Evolutionary conservation across 64 coral and sea anemone species (phyloP), one percentile per base, ranked within the genome.

Genomic region (Hydrozoanthus tunicans): DNA sequence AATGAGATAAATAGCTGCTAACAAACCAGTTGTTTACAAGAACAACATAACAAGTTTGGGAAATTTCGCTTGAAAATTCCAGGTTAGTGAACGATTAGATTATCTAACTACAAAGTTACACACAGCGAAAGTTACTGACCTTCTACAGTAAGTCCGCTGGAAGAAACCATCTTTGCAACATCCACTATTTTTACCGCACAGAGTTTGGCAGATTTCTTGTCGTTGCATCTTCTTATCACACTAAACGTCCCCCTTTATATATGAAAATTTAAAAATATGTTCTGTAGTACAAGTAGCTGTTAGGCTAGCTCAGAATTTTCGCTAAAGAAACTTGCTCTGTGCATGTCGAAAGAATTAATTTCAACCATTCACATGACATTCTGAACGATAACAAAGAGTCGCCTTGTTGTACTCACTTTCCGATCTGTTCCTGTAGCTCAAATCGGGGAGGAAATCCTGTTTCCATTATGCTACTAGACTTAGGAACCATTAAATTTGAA

Each of bases 101-200:
- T 6, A 74, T 23, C 74, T 58, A 27, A 72, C 56, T 84, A 70
- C 15, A 24, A 11, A 58, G 53, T 13, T 77, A 84, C 67, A 26
- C 24, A 25, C 1, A 24, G 65, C 76, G 70, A 89, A 94, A 64
- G 51, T 78, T 20, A 93, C 77, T 58, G 86, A 99, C 97, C 97
- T 96, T 93, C 91, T 67, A 91, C 92, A n/a, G 94, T 96, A 0
- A 99, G 94, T 17, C 94, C 97, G 79, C 94, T 95, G 4, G 97
- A 96, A 17, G 97, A 85, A 56, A 86, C 79, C 97, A 99, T 99
- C 90, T 95, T 95, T 32, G 70, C 64, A 56, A 99, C 64, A 94
- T 99, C 97, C 25, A 99, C 94, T 11, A 99, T 99, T 88, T 99
- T 99, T 55, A 96, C 97, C 17, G 97, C 97, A 91, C 97, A 99